These are phyloP conservation scores for Acrobasis repandana DNA, from an alignment of 2,888 invertebrate species.

Conservation along the genomic window DNA sequence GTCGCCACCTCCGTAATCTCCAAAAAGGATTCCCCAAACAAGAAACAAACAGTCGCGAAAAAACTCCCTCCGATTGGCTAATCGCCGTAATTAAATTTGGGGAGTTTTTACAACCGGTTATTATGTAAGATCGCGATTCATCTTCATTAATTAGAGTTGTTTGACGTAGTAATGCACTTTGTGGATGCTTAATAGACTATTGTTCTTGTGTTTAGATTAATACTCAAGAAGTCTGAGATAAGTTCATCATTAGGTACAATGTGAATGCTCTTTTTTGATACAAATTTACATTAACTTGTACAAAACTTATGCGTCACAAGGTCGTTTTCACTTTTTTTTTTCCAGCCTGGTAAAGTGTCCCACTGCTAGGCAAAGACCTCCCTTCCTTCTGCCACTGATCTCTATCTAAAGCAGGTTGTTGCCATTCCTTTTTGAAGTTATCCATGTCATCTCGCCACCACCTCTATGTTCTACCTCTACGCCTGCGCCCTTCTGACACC, in stretches of 20 bases:
- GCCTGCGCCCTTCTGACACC: no score
- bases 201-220: background rate
- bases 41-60: slow-evolving; percentile 49
- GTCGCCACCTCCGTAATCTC: slow-evolving; percentile 51
- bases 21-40: slow-evolving; percentile 58
- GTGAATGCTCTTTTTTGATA: background rate
- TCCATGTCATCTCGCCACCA: no score
- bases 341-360: no score
- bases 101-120: slow-evolving; percentile 16
- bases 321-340: no score
- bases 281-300: no score
- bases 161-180: slow-evolving; percentile 13
- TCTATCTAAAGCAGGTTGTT: no score
- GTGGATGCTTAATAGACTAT: background rate
- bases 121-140: background rate
- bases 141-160: slow-evolving; percentile 19
- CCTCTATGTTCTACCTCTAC: no score
- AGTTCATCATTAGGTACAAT: background rate
- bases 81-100: slow-evolving; percentile 39
- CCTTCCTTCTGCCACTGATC: no score
- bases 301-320: no score
- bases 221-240: background rate
- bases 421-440: no score
- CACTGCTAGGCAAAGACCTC: no score
- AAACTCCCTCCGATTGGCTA: slow-evolving; percentile 38